Evolutionary conservation across 2,888 invertebrate genomes (phyloP).

Genomic region (Invenusta paracnida): DNA sequence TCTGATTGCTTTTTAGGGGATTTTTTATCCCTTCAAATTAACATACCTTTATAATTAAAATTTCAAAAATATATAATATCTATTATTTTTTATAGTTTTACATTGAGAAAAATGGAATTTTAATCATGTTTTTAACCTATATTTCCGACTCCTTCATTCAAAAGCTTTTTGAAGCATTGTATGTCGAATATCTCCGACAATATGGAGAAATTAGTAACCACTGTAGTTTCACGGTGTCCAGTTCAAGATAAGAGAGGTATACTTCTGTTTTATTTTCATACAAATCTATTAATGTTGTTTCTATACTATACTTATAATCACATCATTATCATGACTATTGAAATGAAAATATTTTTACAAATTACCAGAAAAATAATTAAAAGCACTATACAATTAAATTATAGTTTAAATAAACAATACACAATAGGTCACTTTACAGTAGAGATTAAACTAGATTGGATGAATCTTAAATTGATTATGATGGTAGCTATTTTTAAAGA

Average conservation of each 20-base stretch:
- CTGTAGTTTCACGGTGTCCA: not conserved
- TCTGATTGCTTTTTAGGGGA: not conserved
- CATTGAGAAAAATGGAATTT: not conserved
- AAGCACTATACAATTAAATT: too few relatives aligned
- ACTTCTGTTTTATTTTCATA: not conserved
- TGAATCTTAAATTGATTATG: too few relatives aligned
- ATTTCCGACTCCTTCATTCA: not conserved
- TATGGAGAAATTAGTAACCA: not conserved
- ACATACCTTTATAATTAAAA: not conserved
- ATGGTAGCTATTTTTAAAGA: too few relatives aligned
- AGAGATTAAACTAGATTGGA: too few relatives aligned
- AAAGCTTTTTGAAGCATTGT: conserved; percentile 20
- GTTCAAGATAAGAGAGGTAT: conserved; percentile 21
- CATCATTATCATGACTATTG: too few relatives aligned
- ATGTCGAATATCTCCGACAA: conserved; percentile 14
- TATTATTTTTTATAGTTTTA: not conserved
- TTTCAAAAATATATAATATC: not conserved
- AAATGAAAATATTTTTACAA: too few relatives aligned
- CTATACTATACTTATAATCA: too few relatives aligned
- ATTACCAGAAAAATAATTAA: too few relatives aligned
- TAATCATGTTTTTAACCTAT: conserved; percentile 2
- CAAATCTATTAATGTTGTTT: too few relatives aligned
- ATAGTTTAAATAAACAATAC: too few relatives aligned
- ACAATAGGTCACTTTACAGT: too few relatives aligned
- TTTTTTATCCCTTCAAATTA: not conserved